These are phyloP conservation scores for Tenthredo scrophulariae DNA, from an alignment of 2,888 invertebrate species.

Conservation along the genomic window DNA sequence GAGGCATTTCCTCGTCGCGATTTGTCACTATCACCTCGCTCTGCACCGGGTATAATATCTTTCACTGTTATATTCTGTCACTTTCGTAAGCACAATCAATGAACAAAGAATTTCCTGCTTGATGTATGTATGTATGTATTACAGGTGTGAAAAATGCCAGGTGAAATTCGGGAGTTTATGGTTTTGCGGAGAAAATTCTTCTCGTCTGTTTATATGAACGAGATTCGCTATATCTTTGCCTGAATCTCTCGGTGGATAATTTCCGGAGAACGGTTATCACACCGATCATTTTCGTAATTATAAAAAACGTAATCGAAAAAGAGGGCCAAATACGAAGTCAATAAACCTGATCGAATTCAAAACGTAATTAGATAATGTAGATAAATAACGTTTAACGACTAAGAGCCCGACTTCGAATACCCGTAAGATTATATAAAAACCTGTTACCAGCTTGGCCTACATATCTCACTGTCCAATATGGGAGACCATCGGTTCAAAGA, in stretches of 20 bases:
- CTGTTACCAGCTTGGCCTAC: constrained; percentile 67
- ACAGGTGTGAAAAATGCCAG: neutral
- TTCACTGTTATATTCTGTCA: neutral
- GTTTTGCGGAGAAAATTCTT: neutral
- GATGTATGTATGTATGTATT: neutral
- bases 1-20: neutral
- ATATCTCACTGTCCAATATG: constrained; percentile 54
- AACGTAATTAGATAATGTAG: constrained; percentile 38
- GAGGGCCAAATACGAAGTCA: neutral
- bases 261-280: neutral
- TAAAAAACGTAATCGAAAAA: neutral
- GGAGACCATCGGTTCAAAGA: constrained; percentile 55
- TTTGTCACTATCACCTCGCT: neutral
- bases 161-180: neutral
- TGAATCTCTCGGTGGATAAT: too few species aligned
- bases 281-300: neutral
- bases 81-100: neutral
- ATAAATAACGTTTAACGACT: constrained; percentile 6
- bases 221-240: too few species aligned
- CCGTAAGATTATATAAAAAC: constrained; percentile 69
- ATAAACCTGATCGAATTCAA: neutral
- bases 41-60: neutral
- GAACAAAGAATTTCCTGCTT: neutral
- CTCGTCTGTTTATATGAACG: too few species aligned
- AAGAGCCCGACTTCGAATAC: neutral